Evolutionary conservation across 2,888 invertebrate genomes (phyloP).

Genomic region (Alloplasta piceator): DNA sequence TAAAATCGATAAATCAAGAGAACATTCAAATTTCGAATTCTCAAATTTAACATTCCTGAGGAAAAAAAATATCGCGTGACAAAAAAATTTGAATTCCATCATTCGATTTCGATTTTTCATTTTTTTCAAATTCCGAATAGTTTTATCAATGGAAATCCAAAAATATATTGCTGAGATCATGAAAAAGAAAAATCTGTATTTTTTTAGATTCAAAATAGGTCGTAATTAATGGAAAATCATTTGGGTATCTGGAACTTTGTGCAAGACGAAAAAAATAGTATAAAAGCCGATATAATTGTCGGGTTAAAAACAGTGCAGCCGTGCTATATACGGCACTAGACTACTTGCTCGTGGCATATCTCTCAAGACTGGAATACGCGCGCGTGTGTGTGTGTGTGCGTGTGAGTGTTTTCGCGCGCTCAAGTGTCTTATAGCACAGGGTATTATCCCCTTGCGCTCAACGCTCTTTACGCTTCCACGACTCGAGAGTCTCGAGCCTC

Average conservation of each 20-base stretch:
- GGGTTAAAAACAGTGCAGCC: constrained; percentile 16
- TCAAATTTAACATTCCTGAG: too few relatives aligned
- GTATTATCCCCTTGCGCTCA: constrained; percentile 65
- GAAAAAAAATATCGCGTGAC: too few relatives aligned
- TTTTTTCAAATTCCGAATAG: too few relatives aligned
- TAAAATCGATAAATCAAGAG: too few relatives aligned
- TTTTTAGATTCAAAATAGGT: too few relatives aligned
- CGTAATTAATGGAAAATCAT: too few relatives aligned
- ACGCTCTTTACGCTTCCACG: constrained; percentile 66
- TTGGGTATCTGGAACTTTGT: too few relatives aligned
- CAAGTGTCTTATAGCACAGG: constrained; percentile 48
- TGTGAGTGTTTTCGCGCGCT: constrained; percentile 17
- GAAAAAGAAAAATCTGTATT: background rate
- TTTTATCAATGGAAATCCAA: constrained; percentile 4
- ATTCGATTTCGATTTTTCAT: too few relatives aligned
- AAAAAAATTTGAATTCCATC: too few relatives aligned
- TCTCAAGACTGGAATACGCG: background rate
- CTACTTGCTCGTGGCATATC: constrained; percentile 25
- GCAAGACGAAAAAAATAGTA: constrained; percentile 1
- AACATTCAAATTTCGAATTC: too few relatives aligned
- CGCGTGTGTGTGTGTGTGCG: constrained; percentile 1
- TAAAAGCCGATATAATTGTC: constrained; percentile 23
- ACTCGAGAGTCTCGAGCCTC: constrained; percentile 60
- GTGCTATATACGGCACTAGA: constrained; percentile 10
- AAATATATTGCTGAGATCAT: background rate